Evolutionary conservation across 2,797 vertebrate species (phyloP).

Genomic region (Calcarius lapponicus): DNA sequence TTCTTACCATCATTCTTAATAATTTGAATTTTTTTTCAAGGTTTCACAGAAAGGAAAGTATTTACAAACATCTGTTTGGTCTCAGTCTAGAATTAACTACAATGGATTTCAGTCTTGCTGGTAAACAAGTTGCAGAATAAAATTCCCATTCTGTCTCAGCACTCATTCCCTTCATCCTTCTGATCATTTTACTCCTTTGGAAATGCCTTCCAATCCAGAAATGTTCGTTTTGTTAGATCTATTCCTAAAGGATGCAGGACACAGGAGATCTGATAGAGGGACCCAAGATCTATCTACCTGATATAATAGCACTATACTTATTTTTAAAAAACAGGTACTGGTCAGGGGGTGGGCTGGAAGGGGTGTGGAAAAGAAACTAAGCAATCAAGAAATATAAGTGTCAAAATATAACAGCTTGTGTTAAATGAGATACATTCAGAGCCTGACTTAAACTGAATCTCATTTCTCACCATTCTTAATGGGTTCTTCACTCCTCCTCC

Average conservation of each 20-base stretch:
- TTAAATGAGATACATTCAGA: not conserved
- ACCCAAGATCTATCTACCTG: not conserved
- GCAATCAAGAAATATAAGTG: not conserved
- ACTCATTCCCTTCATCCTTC: not conserved
- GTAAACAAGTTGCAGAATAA: not conserved
- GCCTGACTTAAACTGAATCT: not conserved
- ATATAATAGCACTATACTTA: not conserved
- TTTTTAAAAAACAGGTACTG: not conserved
- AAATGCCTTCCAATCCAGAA: not conserved
- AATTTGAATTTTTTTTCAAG: not conserved
- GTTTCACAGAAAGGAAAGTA: not conserved
- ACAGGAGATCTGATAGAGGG: not conserved
- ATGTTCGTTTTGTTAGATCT: not conserved
- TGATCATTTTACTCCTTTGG: not conserved
- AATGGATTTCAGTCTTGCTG: not conserved
- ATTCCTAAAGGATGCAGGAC: not conserved
- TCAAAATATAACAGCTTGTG: rapidly evolving
- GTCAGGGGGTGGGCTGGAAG: rapidly evolving
- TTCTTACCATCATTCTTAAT: not conserved
- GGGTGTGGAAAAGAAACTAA: not conserved
- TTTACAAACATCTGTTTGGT: not conserved
- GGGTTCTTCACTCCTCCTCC: not conserved
- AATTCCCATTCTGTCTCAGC: not conserved
- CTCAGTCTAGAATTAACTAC: not conserved
- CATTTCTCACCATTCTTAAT: not conserved